These are phyloP conservation scores for Poecilia latipinna DNA, from an alignment of 2,113 vertebrate species.

Conservation along the genomic window DNA sequence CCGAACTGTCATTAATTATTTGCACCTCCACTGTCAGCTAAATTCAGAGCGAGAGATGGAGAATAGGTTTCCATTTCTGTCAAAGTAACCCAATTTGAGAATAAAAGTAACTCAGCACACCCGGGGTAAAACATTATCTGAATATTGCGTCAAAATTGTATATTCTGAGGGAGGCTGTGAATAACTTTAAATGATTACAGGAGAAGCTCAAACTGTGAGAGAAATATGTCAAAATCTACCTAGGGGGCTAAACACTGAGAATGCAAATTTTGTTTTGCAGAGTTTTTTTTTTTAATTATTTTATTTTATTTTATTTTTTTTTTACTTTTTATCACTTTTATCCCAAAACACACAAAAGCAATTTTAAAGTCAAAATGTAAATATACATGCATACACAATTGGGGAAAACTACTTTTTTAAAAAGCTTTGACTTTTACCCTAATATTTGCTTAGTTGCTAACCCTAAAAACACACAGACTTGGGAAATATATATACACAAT, in stretches of 20 bases:
- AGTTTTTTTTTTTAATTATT: background rate
- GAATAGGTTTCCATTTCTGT: slow-evolving; percentile 26
- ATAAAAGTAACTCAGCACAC: slow-evolving; percentile 41
- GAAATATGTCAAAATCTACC: slow-evolving; percentile 9
- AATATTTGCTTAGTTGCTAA: background rate
- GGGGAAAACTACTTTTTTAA: background rate
- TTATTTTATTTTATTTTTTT: background rate
- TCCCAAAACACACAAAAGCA: background rate
- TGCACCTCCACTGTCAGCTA: slow-evolving; percentile 50
- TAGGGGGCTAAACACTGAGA: slow-evolving; percentile 5
- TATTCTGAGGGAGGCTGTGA: slow-evolving; percentile 1
- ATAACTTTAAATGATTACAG: slow-evolving; percentile 6
- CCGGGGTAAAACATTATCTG: slow-evolving; percentile 21
- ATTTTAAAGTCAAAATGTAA: background rate
- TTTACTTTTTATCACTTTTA: background rate
- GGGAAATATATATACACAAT: too few relatives aligned
- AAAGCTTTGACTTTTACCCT: background rate
- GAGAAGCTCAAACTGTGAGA: slow-evolving; percentile 1
- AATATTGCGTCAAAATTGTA: slow-evolving; percentile 31
- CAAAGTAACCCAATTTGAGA: slow-evolving; percentile 57
- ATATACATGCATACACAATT: background rate
- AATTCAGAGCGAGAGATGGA: slow-evolving; percentile 34
- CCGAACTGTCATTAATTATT: slow-evolving; percentile 62
- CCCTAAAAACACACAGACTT: too few relatives aligned
- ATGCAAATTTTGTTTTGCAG: background rate